Conservation (phyloP, 2,888 invertebrate species). For the Microctonus aethiopoides region DNA sequence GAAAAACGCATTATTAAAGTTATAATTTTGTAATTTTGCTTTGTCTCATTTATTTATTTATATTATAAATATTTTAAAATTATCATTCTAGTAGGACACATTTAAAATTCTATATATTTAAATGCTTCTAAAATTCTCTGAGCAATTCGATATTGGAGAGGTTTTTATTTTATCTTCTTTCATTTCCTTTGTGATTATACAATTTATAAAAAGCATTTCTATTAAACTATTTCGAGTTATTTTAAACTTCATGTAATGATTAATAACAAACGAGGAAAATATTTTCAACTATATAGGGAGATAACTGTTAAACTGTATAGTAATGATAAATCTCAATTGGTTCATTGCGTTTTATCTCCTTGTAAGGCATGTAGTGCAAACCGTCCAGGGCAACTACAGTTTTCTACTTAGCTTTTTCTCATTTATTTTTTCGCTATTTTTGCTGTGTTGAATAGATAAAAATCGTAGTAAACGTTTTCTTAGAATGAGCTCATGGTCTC, state of each 20-base stretch:
- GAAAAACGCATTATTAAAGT: not conserved
- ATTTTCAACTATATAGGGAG: not conserved
- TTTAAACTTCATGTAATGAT: not conserved
- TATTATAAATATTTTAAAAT: not conserved
- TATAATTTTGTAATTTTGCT: not conserved
- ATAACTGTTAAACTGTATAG: not conserved
- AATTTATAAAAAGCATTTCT: not conserved
- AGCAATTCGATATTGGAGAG: slow-evolving; percentile 32
- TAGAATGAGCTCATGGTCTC: slow-evolving; percentile 19
- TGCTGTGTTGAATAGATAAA: not conserved
- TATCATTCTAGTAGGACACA: not conserved
- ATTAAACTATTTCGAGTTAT: not conserved
- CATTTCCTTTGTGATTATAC: slow-evolving; percentile 24
- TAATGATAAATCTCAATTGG: slow-evolving; percentile 21
- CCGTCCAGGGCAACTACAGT: slow-evolving; percentile 28
- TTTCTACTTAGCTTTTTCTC: slow-evolving; percentile 6
- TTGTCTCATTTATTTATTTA: not conserved
- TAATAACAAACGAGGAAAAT: not conserved
- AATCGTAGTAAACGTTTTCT: slow-evolving; percentile 3
- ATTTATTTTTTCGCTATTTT: not conserved
- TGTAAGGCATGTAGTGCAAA: slow-evolving; percentile 9
- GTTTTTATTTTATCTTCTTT: slow-evolving; percentile 37
- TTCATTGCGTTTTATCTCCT: not conserved
- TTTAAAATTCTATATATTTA: not conserved
- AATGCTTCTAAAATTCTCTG: slow-evolving; percentile 28